Percentiles rank a stretch among this genome's conserved stretches.
These are phyloP conservation scores for Melinaea marsaeus DNA, from an alignment of 2,888 invertebrate genomes.

Conservation along the genomic window DNA sequence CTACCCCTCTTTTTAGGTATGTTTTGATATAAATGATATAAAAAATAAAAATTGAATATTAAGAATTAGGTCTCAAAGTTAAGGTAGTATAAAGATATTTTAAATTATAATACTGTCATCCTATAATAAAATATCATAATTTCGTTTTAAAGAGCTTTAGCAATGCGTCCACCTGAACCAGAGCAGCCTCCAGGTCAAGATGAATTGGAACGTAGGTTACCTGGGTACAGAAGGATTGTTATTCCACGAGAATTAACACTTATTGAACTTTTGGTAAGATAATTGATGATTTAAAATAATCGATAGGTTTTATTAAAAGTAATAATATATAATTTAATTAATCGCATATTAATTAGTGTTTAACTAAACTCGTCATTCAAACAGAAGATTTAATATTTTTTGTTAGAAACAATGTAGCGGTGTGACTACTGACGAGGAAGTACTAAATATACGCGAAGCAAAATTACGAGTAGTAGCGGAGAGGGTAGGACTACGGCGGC, in stretches of 20 bases:
- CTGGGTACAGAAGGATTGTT: conserved; percentile 76
- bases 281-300: too few species aligned
- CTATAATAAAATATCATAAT: conserved; percentile 3
- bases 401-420: conserved; percentile 69
- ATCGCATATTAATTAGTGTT: not conserved
- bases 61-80: too few species aligned
- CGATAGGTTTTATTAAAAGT: too few species aligned
- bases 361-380: not conserved
- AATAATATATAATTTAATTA: not conserved
- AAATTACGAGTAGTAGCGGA: conserved; percentile 82
- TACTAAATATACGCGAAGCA: conserved; percentile 73
- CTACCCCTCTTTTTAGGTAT: conserved; percentile 67
- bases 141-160: conserved; percentile 50
- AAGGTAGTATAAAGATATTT: too few species aligned
- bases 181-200: conserved; percentile 69
- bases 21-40: not conserved
- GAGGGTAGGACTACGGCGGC: conserved; percentile 80
- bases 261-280: conserved; percentile 77
- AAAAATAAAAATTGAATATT: not conserved
- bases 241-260: conserved; percentile 77
- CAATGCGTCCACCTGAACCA: conserved; percentile 69
- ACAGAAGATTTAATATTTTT: not conserved
- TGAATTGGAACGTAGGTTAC: conserved; percentile 66
- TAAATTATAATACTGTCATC: too few species aligned
- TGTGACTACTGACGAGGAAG: conserved; percentile 62